phyloP scores from a whole-genome alignment of 2,113 vertebrate species.

The Lontra canadensis region DNA sequence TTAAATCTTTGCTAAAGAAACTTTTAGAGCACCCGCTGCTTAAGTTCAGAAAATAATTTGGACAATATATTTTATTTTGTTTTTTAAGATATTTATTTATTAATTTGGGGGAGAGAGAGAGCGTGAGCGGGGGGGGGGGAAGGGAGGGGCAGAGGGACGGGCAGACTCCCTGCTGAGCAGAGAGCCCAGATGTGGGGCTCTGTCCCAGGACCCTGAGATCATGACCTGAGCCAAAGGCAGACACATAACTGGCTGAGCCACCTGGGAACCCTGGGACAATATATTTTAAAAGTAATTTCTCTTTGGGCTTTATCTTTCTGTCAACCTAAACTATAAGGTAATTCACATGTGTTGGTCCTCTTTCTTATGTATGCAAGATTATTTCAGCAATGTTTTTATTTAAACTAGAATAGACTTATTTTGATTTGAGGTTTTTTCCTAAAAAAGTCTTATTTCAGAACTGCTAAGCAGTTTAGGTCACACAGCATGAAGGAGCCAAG shows the following conservation, averaged over 20 bases:
- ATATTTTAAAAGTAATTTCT: constrained; percentile 15
- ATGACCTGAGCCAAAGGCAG: not conserved
- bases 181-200: not conserved
- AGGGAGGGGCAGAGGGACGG: not conserved
- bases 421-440: constrained; percentile 21
- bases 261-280: not conserved
- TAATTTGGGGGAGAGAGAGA: not conserved
- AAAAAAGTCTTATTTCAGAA: constrained; percentile 24
- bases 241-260: not conserved
- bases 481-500: not conserved
- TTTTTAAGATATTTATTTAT: not conserved
- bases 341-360: not conserved
- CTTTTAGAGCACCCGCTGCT: not conserved
- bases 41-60: constrained; percentile 15
- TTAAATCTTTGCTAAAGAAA: not conserved
- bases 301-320: not conserved
- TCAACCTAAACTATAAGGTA: not conserved
- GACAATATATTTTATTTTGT: not conserved
- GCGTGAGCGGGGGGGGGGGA: not conserved
- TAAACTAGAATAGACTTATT: not conserved
- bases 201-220: not conserved
- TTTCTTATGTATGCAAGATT: not conserved
- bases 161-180: not conserved
- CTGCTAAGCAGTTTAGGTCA: not conserved
- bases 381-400: constrained; percentile 50